Evolutionary conservation across 2,113 vertebrate genomes (phyloP), one percentile per base, ranked within the genome.

Genomic region (Podarcis cretensis): DNA sequence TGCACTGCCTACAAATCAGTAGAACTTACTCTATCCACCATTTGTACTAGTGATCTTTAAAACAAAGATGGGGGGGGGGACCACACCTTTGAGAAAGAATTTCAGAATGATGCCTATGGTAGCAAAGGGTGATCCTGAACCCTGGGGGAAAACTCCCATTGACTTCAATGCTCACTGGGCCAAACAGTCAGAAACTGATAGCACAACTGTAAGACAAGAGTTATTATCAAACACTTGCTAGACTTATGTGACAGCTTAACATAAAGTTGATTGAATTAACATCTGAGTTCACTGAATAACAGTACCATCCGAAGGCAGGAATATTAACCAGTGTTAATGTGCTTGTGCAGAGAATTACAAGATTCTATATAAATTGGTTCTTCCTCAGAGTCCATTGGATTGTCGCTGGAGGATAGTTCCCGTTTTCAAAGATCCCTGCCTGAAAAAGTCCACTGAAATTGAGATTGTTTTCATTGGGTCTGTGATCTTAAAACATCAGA

Each of bases 1-100:
- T 75, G 74, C 66, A 83, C 37, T 78, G 14, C 86, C 93, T 93
- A 85, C 82, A 90, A 73, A 40, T 32, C 90, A 91, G 86, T 25
- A 76, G 4, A 2, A 0, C 57, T 37, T 20, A 35, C 4, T 23
- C 6, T 87, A 83, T 12, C 48, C 48, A 12, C 48, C 48, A 54
- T 54, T 54, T 54, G 48, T 54, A 54, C 48, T 54, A 54, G 10
- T 3, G 10, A 54, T 54, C 48, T 54, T 54, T 54, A 54, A 54
- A 54, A 54, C 48, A 54, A 54, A 87, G 79, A 85, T 93, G 83
- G 27, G 20, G 23, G 25, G 5, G 66, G 23, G 25, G 30, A 71
- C 8, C 68, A 4, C 0, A 10, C 18, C 65, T 25, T 35, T 12
- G 2, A 25, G 18, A 59, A 16, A 43, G 21, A 35, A 20, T 88